These are phyloP conservation scores for Chironomus riparius DNA, from an alignment of 2,888 invertebrate genomes.

Conservation along the genomic window DNA sequence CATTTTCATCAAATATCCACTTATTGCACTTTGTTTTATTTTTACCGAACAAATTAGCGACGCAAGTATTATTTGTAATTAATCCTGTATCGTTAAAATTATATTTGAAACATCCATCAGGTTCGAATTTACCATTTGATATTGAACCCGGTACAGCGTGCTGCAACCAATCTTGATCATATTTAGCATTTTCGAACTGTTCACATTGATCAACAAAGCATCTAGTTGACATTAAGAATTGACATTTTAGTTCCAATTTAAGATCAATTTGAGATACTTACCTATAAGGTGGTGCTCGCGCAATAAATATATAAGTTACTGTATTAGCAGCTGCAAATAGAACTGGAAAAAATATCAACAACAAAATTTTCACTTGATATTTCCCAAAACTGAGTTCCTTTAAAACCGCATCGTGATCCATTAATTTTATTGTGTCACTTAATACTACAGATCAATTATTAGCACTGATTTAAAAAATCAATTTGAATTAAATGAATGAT, in stretches of 20 bases:
- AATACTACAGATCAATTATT: no score
- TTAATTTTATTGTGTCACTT: neutral
- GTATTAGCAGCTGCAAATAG: neutral
- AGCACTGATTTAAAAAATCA: no score
- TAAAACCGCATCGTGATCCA: neutral
- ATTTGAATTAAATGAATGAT: no score
- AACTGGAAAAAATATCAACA: neutral
- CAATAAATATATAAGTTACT: neutral
- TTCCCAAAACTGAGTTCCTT: neutral
- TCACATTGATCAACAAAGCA: neutral
- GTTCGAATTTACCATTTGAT: neutral
- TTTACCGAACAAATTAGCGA: slow-evolving; percentile 37
- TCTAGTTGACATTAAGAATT: neutral
- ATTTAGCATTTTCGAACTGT: neutral
- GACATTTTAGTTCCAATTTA: neutral
- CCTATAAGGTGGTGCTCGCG: neutral
- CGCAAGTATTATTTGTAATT: slow-evolving; percentile 35
- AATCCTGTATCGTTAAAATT: neutral
- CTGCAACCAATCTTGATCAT: neutral
- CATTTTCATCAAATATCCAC: slow-evolving; percentile 47
- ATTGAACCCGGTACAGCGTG: neutral
- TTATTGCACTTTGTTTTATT: slow-evolving; percentile 41
- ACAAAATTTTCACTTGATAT: neutral
- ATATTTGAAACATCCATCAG: neutral
- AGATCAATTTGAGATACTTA: neutral